Percentiles rank a stretch among this genome's conserved stretches.
Conservation (phyloP, 2,113 vertebrate genomes). For the Malurus melanocephalus region DNA sequence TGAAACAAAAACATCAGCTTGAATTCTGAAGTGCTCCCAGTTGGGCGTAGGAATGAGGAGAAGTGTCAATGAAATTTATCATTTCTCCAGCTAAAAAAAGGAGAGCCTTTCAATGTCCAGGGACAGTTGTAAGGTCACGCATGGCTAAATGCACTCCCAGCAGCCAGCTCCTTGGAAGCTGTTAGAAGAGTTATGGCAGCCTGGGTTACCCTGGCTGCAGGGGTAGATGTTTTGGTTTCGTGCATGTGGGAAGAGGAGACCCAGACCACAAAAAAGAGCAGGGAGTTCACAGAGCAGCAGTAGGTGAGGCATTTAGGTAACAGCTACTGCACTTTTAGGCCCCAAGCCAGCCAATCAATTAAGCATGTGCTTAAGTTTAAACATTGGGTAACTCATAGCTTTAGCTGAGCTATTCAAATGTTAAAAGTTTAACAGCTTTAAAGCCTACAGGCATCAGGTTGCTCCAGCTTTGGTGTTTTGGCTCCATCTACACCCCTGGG, state of each 20-base stretch:
- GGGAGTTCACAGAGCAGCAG: conserved; percentile 9
- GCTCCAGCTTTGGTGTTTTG: background rate
- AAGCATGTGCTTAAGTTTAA: conserved; percentile 25
- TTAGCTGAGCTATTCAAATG: background rate
- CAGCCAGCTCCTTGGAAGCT: background rate
- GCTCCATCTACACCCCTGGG: background rate
- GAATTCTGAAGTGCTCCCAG: background rate
- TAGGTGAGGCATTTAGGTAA: conserved; percentile 15
- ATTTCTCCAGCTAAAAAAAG: conserved; percentile 7
- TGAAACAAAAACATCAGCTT: background rate
- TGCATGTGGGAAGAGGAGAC: background rate
- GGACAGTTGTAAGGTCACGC: background rate
- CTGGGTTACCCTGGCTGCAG: background rate
- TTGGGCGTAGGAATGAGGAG: background rate
- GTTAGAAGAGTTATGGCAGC: background rate
- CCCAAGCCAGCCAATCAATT: conserved; percentile 43
- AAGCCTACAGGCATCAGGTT: conserved; percentile 9
- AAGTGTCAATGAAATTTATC: conserved; percentile 2
- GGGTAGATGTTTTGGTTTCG: background rate
- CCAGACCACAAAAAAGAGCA: conserved; percentile 36
- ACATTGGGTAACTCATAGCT: background rate
- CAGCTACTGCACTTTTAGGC: conserved; percentile 25
- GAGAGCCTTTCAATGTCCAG: background rate
- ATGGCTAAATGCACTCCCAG: background rate
- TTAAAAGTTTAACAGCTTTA: conserved; percentile 25